phyloP scores from a whole-genome alignment of 2,113 vertebrate species.

The Alexandromys fortis region DNA sequence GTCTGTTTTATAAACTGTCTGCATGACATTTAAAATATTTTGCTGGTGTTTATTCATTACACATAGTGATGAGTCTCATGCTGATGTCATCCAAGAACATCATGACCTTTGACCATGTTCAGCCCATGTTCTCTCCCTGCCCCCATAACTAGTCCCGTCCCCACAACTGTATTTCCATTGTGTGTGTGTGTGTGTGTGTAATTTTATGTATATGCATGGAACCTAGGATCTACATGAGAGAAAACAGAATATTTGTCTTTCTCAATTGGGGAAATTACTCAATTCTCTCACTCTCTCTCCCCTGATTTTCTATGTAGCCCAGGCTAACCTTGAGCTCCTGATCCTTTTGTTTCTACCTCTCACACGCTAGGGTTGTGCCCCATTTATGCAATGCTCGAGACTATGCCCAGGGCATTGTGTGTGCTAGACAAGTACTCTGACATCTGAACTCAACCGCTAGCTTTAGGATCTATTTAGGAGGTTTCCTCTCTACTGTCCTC shows the following conservation, averaged over 20 bases:
- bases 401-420: neutral
- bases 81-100: neutral
- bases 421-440: neutral
- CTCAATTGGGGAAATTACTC: neutral
- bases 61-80: too few species aligned
- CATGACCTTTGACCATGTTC: neutral
- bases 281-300: neutral
- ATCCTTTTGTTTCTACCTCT: neutral
- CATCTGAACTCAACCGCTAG: neutral
- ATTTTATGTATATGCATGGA: neutral
- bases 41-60: neutral
- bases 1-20: neutral
- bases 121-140: neutral
- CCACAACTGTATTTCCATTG: neutral
- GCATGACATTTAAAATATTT: neutral
- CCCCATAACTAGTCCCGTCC: neutral
- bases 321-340: neutral
- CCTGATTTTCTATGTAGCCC: neutral
- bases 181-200: neutral
- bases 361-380: neutral
- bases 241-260: neutral
- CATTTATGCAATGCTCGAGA: neutral
- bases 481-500: neutral
- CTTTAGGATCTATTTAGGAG: too few species aligned
- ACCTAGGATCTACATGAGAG: neutral